Percentiles rank a stretch among this genome's conserved stretches.
phyloP scores from a whole-genome alignment of 2,113 vertebrate species.

The Alexandromys fortis region DNA sequence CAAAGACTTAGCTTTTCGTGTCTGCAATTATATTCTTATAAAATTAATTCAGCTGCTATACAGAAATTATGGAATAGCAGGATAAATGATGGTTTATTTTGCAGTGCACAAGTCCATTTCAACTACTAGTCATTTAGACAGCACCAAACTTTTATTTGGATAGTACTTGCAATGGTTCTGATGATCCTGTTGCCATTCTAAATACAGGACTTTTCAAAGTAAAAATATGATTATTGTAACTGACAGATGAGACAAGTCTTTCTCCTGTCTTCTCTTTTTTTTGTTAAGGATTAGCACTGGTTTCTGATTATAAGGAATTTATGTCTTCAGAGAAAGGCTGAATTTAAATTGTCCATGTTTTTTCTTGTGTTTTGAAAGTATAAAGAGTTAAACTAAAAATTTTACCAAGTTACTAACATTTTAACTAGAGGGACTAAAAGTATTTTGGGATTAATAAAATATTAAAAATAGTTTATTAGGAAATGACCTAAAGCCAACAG shows the following conservation, averaged over 20 bases:
- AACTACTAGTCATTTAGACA: not conserved
- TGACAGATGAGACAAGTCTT: not conserved
- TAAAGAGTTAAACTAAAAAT: not conserved
- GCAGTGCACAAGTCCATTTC: not conserved
- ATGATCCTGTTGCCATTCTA: not conserved
- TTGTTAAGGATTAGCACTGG: not conserved
- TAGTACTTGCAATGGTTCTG: not conserved
- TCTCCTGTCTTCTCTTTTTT: not conserved
- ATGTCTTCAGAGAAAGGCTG: not conserved
- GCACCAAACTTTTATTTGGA: not conserved
- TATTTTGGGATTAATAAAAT: not conserved
- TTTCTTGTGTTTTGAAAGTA: not conserved
- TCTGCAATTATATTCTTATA: not conserved
- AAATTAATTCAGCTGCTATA: conserved; percentile 58
- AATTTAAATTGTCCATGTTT: not conserved
- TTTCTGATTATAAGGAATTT: not conserved
- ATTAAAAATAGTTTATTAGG: not conserved
- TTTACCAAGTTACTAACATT: not conserved
- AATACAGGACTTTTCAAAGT: not conserved
- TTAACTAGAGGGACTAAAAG: not conserved
- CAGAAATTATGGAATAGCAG: conserved; percentile 27
- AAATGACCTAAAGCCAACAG: not conserved
- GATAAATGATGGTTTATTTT: not conserved
- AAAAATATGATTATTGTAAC: not conserved
- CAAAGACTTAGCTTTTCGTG: conserved; percentile 10